Evolutionary conservation across 2,888 invertebrate genomes (phyloP).

Genomic region (Pachymerium ferrugineum): DNA sequence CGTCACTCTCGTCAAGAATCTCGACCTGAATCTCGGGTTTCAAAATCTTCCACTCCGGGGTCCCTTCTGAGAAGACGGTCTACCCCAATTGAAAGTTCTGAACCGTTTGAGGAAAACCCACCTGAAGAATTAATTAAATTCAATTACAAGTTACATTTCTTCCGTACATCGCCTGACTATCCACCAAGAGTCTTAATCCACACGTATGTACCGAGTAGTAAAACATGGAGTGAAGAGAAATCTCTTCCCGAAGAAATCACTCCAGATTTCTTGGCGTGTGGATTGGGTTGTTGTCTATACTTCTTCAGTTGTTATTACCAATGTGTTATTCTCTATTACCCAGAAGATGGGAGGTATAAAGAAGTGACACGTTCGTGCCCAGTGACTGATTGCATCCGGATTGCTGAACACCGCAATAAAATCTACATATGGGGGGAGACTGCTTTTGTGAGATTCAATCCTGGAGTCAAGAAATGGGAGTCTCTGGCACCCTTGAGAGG

Average conservation of each 20-base stretch:
- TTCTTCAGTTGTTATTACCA: constrained; percentile 9
- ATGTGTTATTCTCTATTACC: constrained; percentile 11
- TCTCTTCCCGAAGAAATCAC: neutral
- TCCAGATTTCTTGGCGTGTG: neutral
- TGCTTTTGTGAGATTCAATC: neutral
- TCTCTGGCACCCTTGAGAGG: neutral
- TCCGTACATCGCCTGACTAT: neutral
- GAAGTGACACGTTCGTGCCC: neutral
- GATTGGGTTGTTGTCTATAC: neutral
- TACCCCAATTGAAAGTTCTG: too few species aligned
- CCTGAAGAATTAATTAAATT: neutral
- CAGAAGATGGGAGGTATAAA: neutral
- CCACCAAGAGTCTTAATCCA: neutral
- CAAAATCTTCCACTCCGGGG: too few species aligned
- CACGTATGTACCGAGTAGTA: neutral
- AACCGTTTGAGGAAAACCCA: neutral
- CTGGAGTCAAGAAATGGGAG: constrained; percentile 4
- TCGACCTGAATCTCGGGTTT: too few species aligned
- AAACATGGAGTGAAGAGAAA: neutral
- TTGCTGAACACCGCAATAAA: constrained; percentile 6
- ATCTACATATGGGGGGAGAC: constrained; percentile 6
- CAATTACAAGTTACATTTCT: neutral
- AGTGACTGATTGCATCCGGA: neutral
- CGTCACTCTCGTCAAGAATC: too few species aligned
- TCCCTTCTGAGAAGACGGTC: too few species aligned